phyloP scores from a whole-genome alignment of 2,113 vertebrate genomes.

The Puntigrus tetrazona region DNA sequence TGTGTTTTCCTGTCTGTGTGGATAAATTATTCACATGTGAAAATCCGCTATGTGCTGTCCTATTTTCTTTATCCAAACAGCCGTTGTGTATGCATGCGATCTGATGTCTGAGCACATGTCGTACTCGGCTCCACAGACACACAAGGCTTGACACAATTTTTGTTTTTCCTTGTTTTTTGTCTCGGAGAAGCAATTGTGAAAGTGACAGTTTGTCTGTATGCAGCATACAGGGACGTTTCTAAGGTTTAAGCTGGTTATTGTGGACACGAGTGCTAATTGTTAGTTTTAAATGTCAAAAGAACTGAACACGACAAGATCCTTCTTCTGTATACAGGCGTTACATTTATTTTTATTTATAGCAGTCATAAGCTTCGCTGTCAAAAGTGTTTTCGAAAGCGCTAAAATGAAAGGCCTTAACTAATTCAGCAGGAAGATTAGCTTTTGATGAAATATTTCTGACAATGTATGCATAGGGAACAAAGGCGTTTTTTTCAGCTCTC shows the following conservation, averaged over 20 bases:
- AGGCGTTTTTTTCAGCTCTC: conserved; percentile 43
- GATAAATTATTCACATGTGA: conserved; percentile 48
- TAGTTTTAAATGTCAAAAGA: not conserved
- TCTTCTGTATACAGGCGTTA: not conserved
- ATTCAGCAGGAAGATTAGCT: conserved; percentile 49
- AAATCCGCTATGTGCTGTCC: conserved; percentile 38
- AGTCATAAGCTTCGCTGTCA: conserved; percentile 11
- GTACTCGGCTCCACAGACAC: conserved; percentile 10
- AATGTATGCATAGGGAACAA: conserved; percentile 49
- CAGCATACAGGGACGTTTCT: not conserved
- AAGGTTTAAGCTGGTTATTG: conserved; percentile 13
- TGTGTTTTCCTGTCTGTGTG: conserved; percentile 17
- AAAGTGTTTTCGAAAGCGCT: conserved; percentile 9
- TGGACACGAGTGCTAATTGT: conserved; percentile 8
- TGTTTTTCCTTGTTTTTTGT: conserved; percentile 8
- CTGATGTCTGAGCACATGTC: conserved; percentile 42
- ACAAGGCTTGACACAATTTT: conserved; percentile 28
- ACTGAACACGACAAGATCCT: not conserved
- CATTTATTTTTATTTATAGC: conserved; percentile 26
- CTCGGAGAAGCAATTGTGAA: conserved; percentile 20
- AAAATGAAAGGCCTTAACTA: conserved; percentile 34
- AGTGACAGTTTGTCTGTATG: not conserved
- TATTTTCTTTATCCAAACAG: conserved; percentile 38
- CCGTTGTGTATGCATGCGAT: conserved; percentile 37
- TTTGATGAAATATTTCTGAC: conserved; percentile 52